Base-by-base conservation (phyloP, 2,888 invertebrate species). In the Hyppa rectilinea region DNA sequence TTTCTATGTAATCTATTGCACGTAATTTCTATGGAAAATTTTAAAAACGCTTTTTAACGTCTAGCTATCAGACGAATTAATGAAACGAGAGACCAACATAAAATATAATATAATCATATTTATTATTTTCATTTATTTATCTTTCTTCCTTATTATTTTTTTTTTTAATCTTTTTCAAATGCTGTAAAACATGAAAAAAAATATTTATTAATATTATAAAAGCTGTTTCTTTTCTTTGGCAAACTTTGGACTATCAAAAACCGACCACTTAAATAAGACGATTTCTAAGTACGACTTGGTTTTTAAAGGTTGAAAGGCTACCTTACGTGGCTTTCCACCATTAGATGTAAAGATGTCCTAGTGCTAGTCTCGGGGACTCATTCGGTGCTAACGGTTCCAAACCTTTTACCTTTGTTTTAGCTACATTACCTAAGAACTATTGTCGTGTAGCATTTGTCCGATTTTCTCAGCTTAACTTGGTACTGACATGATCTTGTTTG, bases 381-480 rank as follows among this genome's bases (percentile, higher is more conserved):
- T 73, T 52, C 52, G 26, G 45, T 70, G 45, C 45, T 45, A 77
- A 77, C 23, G 2, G n/a, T 9, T n/a, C 20, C 12, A 52, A 52
- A 58, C 50, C 50, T 73, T 52, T 58, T 58, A 70, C 43, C 17
- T 56, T 38, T 52, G n/a, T n/a, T 34, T 31, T 26, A 45, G 23
- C 40, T 6, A 23, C 3, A 74, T 64, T 47, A 67, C 23, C 17
- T 14, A 38, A 10, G 2, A 47, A 36, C 38, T 17, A n/a, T 20
- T 29, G 9, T 23, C 12, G 7, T 31, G 20, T 68, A 34, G 23
- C 38, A 29, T 55, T 29, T 31, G 23, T 49, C 29, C 17, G 17
- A 34, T 20, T 52, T 38, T 47, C n/a, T 29, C 12, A 1, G 3
- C 0, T 20, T 23, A 26, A 50, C 49, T 61, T 43, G 49, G n/a